These are phyloP conservation scores for Dioctria linearis DNA, from an alignment of 2,888 invertebrate genomes.

Conservation along the genomic window DNA sequence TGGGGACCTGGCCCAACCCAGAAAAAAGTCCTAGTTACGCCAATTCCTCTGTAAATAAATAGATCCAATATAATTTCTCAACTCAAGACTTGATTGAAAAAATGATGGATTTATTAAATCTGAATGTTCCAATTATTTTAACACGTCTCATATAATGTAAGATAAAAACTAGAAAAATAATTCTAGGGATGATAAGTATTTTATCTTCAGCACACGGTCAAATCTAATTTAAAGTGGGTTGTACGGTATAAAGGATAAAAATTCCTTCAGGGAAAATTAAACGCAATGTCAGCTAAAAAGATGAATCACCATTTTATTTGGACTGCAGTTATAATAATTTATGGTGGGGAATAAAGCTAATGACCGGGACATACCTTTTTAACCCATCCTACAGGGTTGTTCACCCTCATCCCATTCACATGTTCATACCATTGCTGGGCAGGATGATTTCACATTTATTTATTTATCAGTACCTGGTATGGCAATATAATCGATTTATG, in stretches of 20 bases:
- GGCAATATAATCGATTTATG: conserved; percentile 31
- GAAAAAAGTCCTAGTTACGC: no score
- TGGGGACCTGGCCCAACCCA: no score
- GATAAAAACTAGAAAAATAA: no score
- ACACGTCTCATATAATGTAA: no score
- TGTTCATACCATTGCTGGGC: background rate
- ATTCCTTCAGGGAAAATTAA: conserved; percentile 32
- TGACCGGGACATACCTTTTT: conserved; percentile 21
- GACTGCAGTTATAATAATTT: conserved; percentile 47
- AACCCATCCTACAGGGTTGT: background rate
- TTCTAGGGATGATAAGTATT: no score
- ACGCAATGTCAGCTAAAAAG: conserved; percentile 32
- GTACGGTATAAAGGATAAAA: background rate
- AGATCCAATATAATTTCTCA: no score
- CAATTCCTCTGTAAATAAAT: no score
- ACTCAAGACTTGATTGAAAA: no score
- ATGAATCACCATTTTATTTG: conserved; percentile 33
- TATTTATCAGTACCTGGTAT: conserved; percentile 24
- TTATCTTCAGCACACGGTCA: no score
- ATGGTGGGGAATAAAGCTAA: conserved; percentile 20
- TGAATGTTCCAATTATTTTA: no score
- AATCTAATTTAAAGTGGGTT: no score
- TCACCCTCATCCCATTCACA: background rate
- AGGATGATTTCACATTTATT: conserved; percentile 30
- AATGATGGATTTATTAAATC: no score